Evolutionary conservation across 2,888 invertebrate genomes (phyloP).

Genomic region (Cenopis cana): DNA sequence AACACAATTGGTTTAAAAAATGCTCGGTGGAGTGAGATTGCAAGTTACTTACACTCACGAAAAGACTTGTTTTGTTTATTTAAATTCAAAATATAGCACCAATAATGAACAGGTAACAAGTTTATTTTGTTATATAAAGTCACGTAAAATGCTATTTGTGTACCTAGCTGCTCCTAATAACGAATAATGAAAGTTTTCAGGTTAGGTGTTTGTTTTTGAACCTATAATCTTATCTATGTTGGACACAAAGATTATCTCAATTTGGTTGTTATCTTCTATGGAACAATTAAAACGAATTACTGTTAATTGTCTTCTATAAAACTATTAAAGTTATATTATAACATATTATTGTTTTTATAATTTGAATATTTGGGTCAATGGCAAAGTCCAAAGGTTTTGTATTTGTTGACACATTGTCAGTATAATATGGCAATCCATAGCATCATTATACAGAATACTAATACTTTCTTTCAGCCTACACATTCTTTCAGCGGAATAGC

Average conservation of each 20-base stretch:
- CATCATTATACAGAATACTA: too few species aligned
- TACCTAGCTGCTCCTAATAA: neutral
- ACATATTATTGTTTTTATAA: neutral
- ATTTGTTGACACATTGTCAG: too few species aligned
- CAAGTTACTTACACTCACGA: constrained; percentile 72
- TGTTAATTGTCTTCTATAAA: neutral
- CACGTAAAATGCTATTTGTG: neutral
- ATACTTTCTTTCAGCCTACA: too few species aligned
- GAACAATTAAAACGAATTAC: neutral
- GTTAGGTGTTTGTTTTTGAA: constrained; percentile 6
- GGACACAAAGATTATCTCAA: neutral
- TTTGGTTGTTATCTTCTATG: neutral
- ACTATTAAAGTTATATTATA: neutral
- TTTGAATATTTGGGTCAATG: constrained; percentile 3
- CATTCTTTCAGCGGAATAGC: too few species aligned
- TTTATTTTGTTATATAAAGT: neutral
- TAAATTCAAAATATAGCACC: constrained; percentile 77
- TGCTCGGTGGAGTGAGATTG: constrained; percentile 75
- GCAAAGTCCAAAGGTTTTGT: constrained; percentile 31
- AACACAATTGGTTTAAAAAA: constrained; percentile 45
- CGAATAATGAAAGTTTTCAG: neutral
- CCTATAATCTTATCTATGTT: neutral
- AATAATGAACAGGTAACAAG: constrained; percentile 72
- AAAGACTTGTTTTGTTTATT: constrained; percentile 77
- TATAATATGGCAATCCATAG: too few species aligned